phyloP scores from a whole-genome alignment of 2,797 vertebrate species.

The Falco naumanni region DNA sequence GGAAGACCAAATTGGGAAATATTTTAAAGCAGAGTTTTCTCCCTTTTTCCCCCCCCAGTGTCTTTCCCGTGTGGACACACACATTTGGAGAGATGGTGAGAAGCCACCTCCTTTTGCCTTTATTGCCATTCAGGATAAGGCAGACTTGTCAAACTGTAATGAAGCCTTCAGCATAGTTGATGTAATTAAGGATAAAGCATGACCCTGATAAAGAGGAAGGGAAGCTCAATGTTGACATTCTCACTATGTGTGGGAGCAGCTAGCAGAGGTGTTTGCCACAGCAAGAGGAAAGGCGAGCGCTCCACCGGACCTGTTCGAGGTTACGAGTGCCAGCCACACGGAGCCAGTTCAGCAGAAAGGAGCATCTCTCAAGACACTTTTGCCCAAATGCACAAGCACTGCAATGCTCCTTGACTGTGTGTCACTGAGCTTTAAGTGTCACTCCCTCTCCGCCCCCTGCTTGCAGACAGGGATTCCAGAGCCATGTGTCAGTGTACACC shows the following conservation, averaged over 20 bases:
- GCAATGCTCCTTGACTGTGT: not conserved
- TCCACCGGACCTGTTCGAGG: not conserved
- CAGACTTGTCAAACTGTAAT: not conserved
- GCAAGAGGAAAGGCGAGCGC: not conserved
- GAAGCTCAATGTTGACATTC: not conserved
- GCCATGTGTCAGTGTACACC: accelerated
- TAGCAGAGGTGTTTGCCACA: not conserved
- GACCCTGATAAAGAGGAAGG: not conserved
- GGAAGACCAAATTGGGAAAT: not conserved
- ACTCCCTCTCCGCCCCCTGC: not conserved
- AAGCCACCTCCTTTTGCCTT: not conserved
- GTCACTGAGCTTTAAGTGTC: not conserved
- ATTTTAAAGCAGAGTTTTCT: not conserved
- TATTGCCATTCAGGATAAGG: not conserved
- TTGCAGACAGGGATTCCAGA: not conserved
- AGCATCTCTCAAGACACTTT: not conserved
- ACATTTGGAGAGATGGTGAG: not conserved
- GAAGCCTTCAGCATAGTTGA: not conserved
- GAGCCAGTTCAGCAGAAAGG: not conserved
- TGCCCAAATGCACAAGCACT: accelerated
- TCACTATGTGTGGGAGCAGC: accelerated
- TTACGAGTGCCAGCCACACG: accelerated
- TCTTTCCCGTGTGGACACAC: not conserved
- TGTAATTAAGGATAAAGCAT: not conserved
- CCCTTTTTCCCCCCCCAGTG: not conserved